These are phyloP conservation scores for Sussaba pulchella DNA, from an alignment of 2,888 invertebrate species.

Conservation along the genomic window DNA sequence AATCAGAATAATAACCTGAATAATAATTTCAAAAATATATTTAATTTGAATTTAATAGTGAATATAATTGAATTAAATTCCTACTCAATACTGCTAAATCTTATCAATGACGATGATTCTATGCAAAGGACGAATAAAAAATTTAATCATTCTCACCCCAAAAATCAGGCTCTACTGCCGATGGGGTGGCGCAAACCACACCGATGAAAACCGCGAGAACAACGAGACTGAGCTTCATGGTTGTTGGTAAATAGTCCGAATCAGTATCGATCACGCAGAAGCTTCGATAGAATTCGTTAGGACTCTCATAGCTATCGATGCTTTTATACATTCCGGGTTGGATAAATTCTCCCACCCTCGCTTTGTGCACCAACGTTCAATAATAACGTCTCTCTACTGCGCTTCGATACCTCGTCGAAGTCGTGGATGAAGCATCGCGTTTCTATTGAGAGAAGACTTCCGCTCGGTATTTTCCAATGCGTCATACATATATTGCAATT, in stretches of 20 bases:
- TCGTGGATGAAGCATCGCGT: neutral
- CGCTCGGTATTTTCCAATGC: neutral
- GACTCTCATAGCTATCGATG: conserved; percentile 6
- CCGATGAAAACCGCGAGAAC: conserved; percentile 30
- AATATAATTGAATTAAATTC: no score
- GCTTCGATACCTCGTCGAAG: neutral
- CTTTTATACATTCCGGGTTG: conserved; percentile 44
- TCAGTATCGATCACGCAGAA: neutral
- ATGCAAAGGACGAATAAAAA: no score
- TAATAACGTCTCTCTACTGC: neutral
- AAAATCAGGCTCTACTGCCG: neutral
- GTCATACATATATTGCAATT: no score
- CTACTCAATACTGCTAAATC: no score
- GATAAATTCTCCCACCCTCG: conserved; percentile 2
- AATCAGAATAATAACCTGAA: no score
- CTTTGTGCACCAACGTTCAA: no score
- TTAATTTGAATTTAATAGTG: no score
- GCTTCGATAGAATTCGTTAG: conserved; percentile 34
- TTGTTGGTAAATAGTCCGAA: conserved; percentile 1
- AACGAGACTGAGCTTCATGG: conserved; percentile 48
- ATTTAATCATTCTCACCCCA: neutral
- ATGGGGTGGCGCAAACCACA: conserved; percentile 11
- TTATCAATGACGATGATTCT: no score
- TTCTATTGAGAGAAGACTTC: neutral
- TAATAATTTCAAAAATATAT: no score